phyloP scores from a whole-genome alignment of 2,113 vertebrate genomes.

The Saguinus imperator region DNA sequence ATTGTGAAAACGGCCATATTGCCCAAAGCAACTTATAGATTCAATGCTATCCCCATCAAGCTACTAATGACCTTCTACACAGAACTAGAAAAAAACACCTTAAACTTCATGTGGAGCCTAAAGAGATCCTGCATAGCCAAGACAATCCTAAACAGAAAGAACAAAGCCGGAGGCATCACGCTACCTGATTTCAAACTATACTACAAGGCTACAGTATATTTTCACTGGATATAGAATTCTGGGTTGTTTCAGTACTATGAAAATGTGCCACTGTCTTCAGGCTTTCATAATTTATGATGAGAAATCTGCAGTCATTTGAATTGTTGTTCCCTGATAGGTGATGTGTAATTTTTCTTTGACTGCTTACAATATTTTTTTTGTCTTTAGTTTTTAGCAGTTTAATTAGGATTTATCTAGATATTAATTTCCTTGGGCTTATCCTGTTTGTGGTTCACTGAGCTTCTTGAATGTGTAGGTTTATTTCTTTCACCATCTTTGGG shows the following conservation, averaged over 20 bases:
- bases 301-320: background rate
- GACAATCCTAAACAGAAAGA: too few relatives aligned
- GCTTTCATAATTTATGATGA: background rate
- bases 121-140: too few relatives aligned
- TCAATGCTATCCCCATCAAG: too few relatives aligned
- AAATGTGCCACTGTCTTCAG: background rate
- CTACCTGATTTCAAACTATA: too few relatives aligned
- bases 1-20: too few relatives aligned
- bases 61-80: too few relatives aligned
- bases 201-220: background rate
- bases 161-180: too few relatives aligned
- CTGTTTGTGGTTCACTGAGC: background rate
- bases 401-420: background rate
- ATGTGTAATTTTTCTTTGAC: background rate
- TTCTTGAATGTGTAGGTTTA: background rate
- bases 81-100: too few relatives aligned
- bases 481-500: background rate
- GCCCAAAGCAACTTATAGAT: too few relatives aligned
- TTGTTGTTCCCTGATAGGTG: background rate
- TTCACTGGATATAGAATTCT: background rate
- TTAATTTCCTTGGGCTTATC: background rate
- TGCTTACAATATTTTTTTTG: background rate
- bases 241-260: background rate
- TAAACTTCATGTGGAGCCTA: too few relatives aligned
- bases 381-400: background rate